Evolutionary conservation across 2,888 invertebrate species (phyloP), one percentile per base, ranked within the genome.

Genomic region (Pachydiplax longipennis): DNA sequence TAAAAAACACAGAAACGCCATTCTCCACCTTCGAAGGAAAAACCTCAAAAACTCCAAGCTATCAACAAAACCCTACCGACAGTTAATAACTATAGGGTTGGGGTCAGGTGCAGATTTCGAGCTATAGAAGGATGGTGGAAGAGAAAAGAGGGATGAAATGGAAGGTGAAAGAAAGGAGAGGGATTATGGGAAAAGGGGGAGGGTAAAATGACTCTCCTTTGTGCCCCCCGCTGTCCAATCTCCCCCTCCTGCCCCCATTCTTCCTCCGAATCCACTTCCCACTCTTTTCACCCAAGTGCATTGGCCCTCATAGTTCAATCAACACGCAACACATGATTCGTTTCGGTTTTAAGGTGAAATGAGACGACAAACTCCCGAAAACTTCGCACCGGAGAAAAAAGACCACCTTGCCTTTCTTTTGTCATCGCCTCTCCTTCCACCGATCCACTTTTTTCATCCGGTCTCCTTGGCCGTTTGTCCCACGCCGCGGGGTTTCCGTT

Each of bases 271-370:
- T 44, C 73, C 37, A 61, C 90, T 73, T 80, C 90, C 80, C 65
- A 25, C 73, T 37, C 73, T 53, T 40, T 81, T 81, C 90, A 90
- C 18, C 58, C 53, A 90, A 90, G 90, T 90, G 90, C 81, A 81
- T 81, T 90, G 90, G 90, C 90, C 90, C 81, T 81, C 90, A 80
- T 37, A 90, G 81, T 90, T 81, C 90, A 90, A 90, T 90, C 90
- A 90, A 81, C 90, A 90, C 90, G 81, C 81, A 81, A 80, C 81
- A 90, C 81, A 48, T 80, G 81, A 90, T 90, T 90, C 81, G 90
- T 81, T 90, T 90, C 90, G 90, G 90, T 90, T 90, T 90, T 81
- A 48, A 61, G 81, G 90, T 13, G 81, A 81, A 80, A 80, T 48
- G 80, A 58, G 80, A 80, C 48, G 53, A 58, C 44, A 80, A 90